These are phyloP conservation scores for Folsomia manolachei DNA, from an alignment of 2,888 invertebrate genomes.

Conservation along the genomic window DNA sequence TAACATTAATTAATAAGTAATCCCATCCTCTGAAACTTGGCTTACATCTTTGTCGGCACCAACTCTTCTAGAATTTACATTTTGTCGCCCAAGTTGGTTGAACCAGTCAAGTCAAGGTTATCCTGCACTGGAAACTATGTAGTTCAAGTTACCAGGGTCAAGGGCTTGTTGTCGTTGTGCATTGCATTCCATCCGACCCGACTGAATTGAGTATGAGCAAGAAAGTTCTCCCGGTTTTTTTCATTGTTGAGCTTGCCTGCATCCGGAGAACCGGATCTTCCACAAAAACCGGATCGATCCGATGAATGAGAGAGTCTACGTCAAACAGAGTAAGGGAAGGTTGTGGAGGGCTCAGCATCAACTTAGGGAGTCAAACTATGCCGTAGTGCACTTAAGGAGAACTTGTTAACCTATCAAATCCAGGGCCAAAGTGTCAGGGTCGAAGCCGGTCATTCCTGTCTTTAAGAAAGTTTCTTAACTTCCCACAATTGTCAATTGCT, in stretches of 20 bases:
- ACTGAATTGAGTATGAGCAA: not conserved
- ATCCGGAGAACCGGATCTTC: not conserved
- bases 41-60: too few relatives aligned
- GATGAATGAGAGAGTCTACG: not conserved
- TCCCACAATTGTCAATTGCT: too few relatives aligned
- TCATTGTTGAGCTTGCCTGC: not conserved
- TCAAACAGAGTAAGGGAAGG: not conserved
- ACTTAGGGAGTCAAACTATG: not conserved
- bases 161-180: not conserved
- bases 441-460: too few relatives aligned
- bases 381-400: not conserved
- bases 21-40: too few relatives aligned
- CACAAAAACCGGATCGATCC: not conserved
- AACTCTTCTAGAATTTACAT: too few relatives aligned
- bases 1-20: too few relatives aligned
- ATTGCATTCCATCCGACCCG: not conserved
- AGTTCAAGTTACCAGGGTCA: not conserved
- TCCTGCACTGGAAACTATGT: too few relatives aligned
- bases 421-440: not conserved
- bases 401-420: too few relatives aligned
- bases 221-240: not conserved
- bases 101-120: too few relatives aligned
- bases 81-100: too few relatives aligned
- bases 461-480: too few relatives aligned
- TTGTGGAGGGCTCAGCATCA: not conserved